Evolutionary conservation across 2,113 vertebrate genomes (phyloP), one percentile per base, ranked within the genome.

Genomic region (Burhinus bistriatus): DNA sequence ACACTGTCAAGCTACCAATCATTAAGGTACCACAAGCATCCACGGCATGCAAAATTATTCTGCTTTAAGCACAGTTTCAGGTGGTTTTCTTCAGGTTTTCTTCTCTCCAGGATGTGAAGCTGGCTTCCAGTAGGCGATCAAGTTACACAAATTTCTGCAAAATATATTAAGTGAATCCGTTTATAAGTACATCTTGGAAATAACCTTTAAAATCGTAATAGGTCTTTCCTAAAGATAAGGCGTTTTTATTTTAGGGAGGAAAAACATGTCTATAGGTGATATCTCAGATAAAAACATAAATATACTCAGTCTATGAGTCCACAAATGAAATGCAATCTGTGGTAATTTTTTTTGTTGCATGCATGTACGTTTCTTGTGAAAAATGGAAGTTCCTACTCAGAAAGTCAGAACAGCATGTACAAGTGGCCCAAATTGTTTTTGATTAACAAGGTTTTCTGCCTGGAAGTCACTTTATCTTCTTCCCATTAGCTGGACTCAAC

Each of bases 401-500:
- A 88, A 94, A 95, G 97, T 73, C 92, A 92, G 90, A 61, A 87
- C 65, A 87, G 85, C 61, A 19, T 54, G 87, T 76, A 69, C 66
- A 69, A 95, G 87, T 52, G 78, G 82, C 75, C 87, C 87, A 90
- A 96, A 95, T 92, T 92, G 88, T 2, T 96, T 97, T 95, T 95
- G 93, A 96, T 95, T 95, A 97, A 96, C 96, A 97, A 95, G 92
- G 90, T 93, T 96, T 94, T 95, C 75, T 80, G 93, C 87, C 92
- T 97, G 95, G 90, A 92, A 95, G 88, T 97, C 85, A 73, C 85
- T 97, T 96, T 87, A 64, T 95, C 95, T 97, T 93, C 92, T 90
- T 85, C 93, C 84, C 82, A 76, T 97, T 96, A 97, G 82, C 93
- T 80, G 70, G 90, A 79, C 78, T 77, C 78, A 71, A 85, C 93